Conservation (phyloP, 1,140 invertebrate species). For the Gryon sp. region DNA sequence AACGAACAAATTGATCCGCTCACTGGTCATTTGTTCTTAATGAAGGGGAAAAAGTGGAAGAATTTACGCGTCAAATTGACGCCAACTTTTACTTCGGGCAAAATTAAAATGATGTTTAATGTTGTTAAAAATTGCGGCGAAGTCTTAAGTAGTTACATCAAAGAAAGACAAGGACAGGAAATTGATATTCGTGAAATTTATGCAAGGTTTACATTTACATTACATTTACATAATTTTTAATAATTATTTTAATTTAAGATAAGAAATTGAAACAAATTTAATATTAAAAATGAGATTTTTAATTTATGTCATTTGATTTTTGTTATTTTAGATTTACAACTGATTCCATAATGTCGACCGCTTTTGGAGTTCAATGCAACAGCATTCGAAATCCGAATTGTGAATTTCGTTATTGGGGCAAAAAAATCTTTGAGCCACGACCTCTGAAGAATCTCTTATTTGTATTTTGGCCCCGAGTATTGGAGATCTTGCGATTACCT, state of each 20-base stretch:
- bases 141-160: slow-evolving; percentile 63
- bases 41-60: slow-evolving; percentile 79
- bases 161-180: not conserved
- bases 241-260: too few species aligned
- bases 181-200: slow-evolving; percentile 62
- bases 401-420: slow-evolving; percentile 67
- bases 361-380: slow-evolving; percentile 70
- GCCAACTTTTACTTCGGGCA: slow-evolving; percentile 81
- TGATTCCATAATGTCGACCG: slow-evolving; percentile 67
- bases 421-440: slow-evolving; percentile 62
- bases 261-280: slow-evolving; percentile 2
- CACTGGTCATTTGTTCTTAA: slow-evolving; percentile 79
- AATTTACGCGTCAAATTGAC: slow-evolving; percentile 79
- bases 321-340: slow-evolving; percentile 58
- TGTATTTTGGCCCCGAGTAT: slow-evolving; percentile 56
- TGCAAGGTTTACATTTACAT: slow-evolving; percentile 58
- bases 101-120: slow-evolving; percentile 81
- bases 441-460: slow-evolving; percentile 49
- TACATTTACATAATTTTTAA: too few species aligned
- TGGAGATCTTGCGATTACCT: slow-evolving; percentile 50
- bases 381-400: slow-evolving; percentile 65
- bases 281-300: not conserved
- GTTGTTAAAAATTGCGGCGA: slow-evolving; percentile 76
- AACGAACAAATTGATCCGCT: slow-evolving; percentile 80
- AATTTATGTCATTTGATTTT: slow-evolving; percentile 2